Evolutionary conservation across 2,797 vertebrate genomes (phyloP), one percentile per base, ranked within the genome.

Genomic region (Gallinago nigripennis): DNA sequence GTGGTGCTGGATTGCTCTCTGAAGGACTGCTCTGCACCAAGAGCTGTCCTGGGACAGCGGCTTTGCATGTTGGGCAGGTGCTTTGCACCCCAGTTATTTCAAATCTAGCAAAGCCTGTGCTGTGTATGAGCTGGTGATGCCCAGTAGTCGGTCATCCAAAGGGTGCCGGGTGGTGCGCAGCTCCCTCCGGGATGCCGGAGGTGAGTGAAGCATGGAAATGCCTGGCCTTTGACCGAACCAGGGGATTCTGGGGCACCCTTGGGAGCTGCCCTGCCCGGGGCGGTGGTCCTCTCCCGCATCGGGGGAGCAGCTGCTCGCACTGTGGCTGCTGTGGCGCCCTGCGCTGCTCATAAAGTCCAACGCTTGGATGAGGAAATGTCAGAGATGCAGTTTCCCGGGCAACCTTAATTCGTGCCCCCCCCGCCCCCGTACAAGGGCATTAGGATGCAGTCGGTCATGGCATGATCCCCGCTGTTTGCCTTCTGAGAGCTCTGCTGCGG

Each of bases 101-200:
- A 63, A 37, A 41, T 24, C 8, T 45, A 15, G 31, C 37, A 17
- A 64, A 82, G 27, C 20, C 65, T 35, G 35, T 77, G 48, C 60
- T 90, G 0, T 4, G 5, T 43, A 1, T 12, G 5, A 60, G 61
- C 65, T 30, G 48, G 48, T 0, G 0, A 24, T 57, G 45, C 37
- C 35, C 1, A 1, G 12, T 35, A 69, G n/a, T 24, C 0, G 0
- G 58, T 30, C 33, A 30, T 35, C 33, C 13, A n/a, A 71, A 41
- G 0, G 1, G 37, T 0, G 16, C 10, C 0, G 2, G 18, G 33
- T 0, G 1, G 30, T 9, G 45, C 60, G 68, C 25, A 19, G 70
- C 30, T 73, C 37, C 37, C 15, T 80, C 25, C 3, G 1, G 1
- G 7, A 9, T 11, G 2, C 0, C 2, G 72, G 24, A 60, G 33